Evolutionary conservation across 2,113 vertebrate species (phyloP).

Genomic region (Smithornis capensis): DNA sequence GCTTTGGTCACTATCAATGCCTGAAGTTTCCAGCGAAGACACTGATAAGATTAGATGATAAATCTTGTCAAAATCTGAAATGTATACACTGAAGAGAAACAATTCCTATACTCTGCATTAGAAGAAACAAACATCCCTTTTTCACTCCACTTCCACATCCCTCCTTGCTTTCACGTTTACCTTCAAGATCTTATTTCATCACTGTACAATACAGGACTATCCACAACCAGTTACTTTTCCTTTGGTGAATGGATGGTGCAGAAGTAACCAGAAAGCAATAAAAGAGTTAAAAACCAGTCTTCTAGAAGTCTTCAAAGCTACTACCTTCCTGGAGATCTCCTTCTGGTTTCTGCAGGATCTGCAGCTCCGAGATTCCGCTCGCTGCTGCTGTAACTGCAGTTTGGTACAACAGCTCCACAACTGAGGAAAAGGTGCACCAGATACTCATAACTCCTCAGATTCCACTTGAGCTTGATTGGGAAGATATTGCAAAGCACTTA

Average conservation of each 20-base stretch:
- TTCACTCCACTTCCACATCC: not conserved
- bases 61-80: not conserved
- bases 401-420: not conserved
- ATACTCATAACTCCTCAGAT: not conserved
- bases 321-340: not conserved
- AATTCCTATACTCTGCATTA: not conserved
- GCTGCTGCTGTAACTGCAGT: accelerated
- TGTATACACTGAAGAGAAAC: not conserved
- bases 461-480: not conserved
- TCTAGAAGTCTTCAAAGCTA: not conserved
- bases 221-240: not conserved
- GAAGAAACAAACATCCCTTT: not conserved
- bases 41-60: not conserved
- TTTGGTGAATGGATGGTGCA: not conserved
- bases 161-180: not conserved
- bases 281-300: not conserved
- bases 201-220: not conserved
- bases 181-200: not conserved
- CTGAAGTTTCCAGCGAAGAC: not conserved
- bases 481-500: not conserved
- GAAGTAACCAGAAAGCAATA: not conserved
- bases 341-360: not conserved
- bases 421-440: not conserved
- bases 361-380: not conserved
- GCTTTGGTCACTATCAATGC: not conserved